A percentile compares a stretch with the other conserved stretches of the same genome.
These are phyloP conservation scores for Anguilla pacifica DNA, from an alignment of 2,797 vertebrate genomes.

Conservation along the genomic window DNA sequence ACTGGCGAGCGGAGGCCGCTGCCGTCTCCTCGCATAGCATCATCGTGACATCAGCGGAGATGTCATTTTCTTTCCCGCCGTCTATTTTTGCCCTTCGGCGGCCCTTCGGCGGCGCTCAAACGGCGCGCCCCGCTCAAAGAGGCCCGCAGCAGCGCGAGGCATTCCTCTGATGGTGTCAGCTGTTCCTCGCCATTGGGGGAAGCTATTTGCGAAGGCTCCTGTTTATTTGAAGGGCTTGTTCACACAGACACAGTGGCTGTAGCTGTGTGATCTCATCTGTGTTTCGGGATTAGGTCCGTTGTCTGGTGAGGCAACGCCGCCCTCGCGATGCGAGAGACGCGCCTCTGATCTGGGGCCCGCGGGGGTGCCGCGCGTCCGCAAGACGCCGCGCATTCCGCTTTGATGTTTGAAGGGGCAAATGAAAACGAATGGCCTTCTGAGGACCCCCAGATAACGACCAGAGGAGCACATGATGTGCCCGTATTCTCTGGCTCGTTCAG, in stretches of 20 bases:
- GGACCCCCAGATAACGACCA: not conserved
- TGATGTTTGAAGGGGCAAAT: conserved; percentile 6
- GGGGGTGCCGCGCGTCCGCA: not conserved
- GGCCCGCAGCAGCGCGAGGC: conserved; percentile 10
- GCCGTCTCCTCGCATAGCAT: conserved; percentile 8
- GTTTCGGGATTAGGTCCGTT: conserved; percentile 24
- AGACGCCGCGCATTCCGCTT: not conserved
- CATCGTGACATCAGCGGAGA: conserved; percentile 16
- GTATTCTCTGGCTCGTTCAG: not conserved
- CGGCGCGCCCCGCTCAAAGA: not conserved
- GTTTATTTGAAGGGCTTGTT: conserved; percentile 28
- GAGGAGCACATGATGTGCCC: not conserved
- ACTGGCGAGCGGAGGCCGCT: not conserved
- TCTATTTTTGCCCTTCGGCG: conserved; percentile 27
- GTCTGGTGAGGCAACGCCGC: conserved; percentile 7
- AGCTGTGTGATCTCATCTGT: conserved; percentile 20
- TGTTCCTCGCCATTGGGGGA: conserved; percentile 27
- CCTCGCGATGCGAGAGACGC: not conserved
- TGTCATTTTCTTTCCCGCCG: conserved; percentile 1
- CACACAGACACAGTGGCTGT: conserved; percentile 37
- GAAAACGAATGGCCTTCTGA: not conserved
- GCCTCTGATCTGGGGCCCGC: conserved; percentile 7
- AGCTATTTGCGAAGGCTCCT: conserved; percentile 20
- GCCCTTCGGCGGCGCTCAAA: conserved; percentile 1
- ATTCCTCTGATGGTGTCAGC: conserved; percentile 30